Base-by-base conservation (phyloP, 2,113 vertebrate species). In the Thryonomys swinderianus region DNA sequence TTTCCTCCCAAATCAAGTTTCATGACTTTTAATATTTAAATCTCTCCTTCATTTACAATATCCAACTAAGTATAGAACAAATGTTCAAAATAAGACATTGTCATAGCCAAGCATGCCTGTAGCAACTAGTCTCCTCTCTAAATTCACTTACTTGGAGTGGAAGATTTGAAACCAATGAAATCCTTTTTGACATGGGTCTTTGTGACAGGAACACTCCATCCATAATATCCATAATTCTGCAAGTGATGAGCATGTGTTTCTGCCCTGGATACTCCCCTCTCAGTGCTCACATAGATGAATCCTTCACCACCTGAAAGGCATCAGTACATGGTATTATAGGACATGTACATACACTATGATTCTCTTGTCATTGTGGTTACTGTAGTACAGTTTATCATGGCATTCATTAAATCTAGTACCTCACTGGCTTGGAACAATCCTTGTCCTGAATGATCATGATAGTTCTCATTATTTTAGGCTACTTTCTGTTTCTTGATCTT, bases 91-190 rank as follows among this genome's bases (percentile, higher is more conserved):
- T 85, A 79, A 71, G 17, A 73, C 40, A 11, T 80, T 37, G 61
- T 71, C n/a, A 85, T 21, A 85, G 7, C 7, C 2, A 76, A n/a
- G 3, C 3, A 21, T 59, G 1, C 16, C 21, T 12, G 18, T n/a
- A 53, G 74, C 53, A 85, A 82, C 4, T 1, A 59, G 7, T 64
- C 3, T 66, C 25, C 5, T 57, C 4, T 76, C 2, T 48, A 37
- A 59, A 82, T 6, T 73, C 62, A 95, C 87, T 96, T 89, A 96
- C 45, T 13, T 85, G 87, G 99, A 0, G 99, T 99, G 81, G 97
- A 98, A 80, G 99, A 99, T 42, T 98, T 98, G 88, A 99, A 98
- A 95, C 98, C 97, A 79, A 98, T 97, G 88, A 99, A 99, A 92
- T 99, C 99, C 79, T 98, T 99, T 42, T 99, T 99, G 90, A 97